Evolutionary conservation across 2,888 invertebrate genomes (phyloP).

Genomic region (Molorchus minor): DNA sequence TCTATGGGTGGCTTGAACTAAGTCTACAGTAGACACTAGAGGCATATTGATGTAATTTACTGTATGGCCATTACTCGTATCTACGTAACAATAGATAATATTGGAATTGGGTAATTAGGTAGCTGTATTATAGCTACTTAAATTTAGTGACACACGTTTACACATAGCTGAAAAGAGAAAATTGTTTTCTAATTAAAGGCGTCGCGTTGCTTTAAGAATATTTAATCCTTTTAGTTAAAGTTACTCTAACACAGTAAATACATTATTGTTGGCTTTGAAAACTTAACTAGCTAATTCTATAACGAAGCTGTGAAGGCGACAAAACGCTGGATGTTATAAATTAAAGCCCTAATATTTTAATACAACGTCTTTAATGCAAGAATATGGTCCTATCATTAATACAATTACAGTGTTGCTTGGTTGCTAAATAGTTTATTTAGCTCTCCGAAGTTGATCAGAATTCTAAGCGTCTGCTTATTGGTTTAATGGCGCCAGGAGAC

Average conservation of each 20-base stretch:
- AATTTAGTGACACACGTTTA: no score
- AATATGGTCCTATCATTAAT: slow-evolving; percentile 8
- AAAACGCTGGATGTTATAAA: neutral
- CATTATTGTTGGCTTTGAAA: neutral
- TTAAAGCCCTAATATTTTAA: slow-evolving; percentile 3
- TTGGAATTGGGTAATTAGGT: no score
- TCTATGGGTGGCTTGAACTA: neutral
- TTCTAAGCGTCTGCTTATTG: slow-evolving; percentile 15
- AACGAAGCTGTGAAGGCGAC: neutral
- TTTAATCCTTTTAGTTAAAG: no score
- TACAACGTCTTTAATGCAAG: neutral
- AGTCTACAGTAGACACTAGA: neutral
- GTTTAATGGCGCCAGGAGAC: slow-evolving; percentile 1
- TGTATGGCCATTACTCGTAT: no score
- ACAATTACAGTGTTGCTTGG: slow-evolving; percentile 3
- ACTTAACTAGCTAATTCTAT: neutral
- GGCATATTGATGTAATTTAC: no score
- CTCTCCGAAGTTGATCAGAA: slow-evolving; percentile 5
- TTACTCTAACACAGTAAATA: no score
- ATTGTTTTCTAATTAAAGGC: no score
- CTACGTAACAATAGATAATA: no score
- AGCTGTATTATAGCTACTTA: no score
- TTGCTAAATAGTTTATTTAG: slow-evolving; percentile 6
- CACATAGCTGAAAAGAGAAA: no score
- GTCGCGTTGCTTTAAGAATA: no score